Evolutionary conservation across 2,888 invertebrate genomes (phyloP), one percentile per base, ranked within the genome.

Genomic region (Caenorhabditis uteleia): DNA sequence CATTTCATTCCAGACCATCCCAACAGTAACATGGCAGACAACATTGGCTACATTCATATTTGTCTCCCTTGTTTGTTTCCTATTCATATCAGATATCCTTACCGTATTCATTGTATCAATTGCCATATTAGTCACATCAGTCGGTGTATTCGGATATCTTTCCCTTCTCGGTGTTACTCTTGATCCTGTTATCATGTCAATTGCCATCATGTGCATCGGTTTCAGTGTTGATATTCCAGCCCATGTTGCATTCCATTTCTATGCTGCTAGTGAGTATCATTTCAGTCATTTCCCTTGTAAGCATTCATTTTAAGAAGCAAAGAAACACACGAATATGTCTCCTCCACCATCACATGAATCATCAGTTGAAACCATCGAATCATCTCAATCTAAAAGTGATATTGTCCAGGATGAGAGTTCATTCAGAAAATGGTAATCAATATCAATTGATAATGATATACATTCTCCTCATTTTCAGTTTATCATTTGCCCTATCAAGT

Each of bases 21-120:
- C 75, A 34, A 58, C 72, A 10, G 47, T 65, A 23, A 75, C 72
- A 12, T 68, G 68, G 66, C 72, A 75, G 48, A 57, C 67, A 3
- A 59, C 61, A 1, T 47, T 67, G 6, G 61, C 58, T 26, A 67
- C 67, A 21, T 67, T 67, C 40, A 51, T 61, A 40, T 56, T 57
- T 33, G 62, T 67, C 27, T 45, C 51, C 2, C 45, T 62, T n/a
- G 62, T 67, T 38, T 51, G 60, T 27, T 58, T 68, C 54, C 31
- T 65, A n/a, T 54, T 61, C 57, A 62, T 61, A 7, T 54, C 61
- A 23, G 57, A 67, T 31, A 8, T 59, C 7, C 39, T 58, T 23
- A 67, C 67, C 6, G 67, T 67, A 23, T 16, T 58, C 26, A 56
- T 67, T 27, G 67, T 67, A 10, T 62, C 61, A 3, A 47, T 58